Conservation (phyloP, 2,113 vertebrate species). For the Hippoglossus stenolepis region DNA sequence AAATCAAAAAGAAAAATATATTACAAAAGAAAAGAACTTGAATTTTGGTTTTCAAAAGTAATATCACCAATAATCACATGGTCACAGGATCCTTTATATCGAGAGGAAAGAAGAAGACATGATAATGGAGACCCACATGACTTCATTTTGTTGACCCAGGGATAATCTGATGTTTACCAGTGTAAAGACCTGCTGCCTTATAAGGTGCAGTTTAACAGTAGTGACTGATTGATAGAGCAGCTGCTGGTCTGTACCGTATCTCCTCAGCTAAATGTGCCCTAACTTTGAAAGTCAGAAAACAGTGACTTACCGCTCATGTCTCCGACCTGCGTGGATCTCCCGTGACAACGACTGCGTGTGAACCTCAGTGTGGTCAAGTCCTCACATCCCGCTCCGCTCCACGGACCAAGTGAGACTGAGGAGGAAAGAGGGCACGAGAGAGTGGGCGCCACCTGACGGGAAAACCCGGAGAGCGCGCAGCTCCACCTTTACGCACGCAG, state of each 20-base stretch:
- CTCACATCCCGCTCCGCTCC: neutral
- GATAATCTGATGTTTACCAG: too few species aligned
- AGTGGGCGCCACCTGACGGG: slow-evolving; percentile 11
- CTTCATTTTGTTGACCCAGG: too few species aligned
- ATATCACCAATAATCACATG: too few species aligned
- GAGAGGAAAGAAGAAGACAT: too few species aligned
- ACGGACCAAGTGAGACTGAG: slow-evolving; percentile 4
- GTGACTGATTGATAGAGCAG: neutral
- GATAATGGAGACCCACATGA: too few species aligned
- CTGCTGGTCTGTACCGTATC: neutral
- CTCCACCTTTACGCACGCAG: neutral
- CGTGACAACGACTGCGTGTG: neutral
- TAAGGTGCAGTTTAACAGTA: neutral
- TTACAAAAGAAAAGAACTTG: too few species aligned
- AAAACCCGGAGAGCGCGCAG: neutral
- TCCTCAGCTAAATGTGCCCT: neutral
- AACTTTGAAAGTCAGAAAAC: neutral
- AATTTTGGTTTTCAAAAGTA: too few species aligned
- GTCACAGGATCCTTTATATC: too few species aligned
- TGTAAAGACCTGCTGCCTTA: neutral
- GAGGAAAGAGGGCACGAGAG: neutral
- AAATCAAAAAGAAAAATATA: too few species aligned
- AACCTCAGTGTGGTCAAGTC: neutral
- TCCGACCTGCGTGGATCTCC: neutral
- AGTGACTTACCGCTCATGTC: slow-evolving; percentile 70